Base-by-base conservation (phyloP, 2,797 vertebrate genomes). In the Lacerta agilis region DNA sequence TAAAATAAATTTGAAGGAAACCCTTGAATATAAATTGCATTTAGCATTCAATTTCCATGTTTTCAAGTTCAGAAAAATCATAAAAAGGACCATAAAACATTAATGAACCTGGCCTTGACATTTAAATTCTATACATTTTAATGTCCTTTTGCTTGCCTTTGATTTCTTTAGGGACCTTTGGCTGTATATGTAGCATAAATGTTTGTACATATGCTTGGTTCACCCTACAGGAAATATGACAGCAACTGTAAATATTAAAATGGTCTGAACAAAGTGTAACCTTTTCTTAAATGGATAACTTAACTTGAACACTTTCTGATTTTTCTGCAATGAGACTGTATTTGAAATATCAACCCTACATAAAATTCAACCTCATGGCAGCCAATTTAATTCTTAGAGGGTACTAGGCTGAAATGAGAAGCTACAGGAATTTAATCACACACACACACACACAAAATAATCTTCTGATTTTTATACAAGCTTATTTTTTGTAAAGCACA, bases 231-330 rank as follows among this genome's bases (percentile, higher is more conserved):
- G 85, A 88, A 91, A 92, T 94, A 88, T 93, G 92, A 86, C 84
- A 93, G 94, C 93, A 92, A 90, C 88, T 86, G 92, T 94, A 94
- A 95, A 94, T 94, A 94, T 95, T 94, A 93, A 88, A 95, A 92
- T 82, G 87, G 90, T 95, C 84, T 92, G 91, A 92, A 93, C 79
- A 91, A 92, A 92, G 92, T 94, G 92, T 92, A 93, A 88, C 77
- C 82, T 76, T 91, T 91, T 90, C 78, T 91, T 88, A 93, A 94
- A 93, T 81, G 93, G 88, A 93, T 90, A 93, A 93, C 89, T 95
- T 93, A 87, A 90, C 85, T 93, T 90, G 27, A 93, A 86, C 58
- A 90, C 80, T 88, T 86, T 90, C 72, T 94, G 82, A 93, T 94
- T 90, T 92, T 94, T 93, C 89, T 49, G 58, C 86, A 95, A 84